Base-by-base conservation (phyloP, 2,888 invertebrate species). In the Epiblema foenella region DNA sequence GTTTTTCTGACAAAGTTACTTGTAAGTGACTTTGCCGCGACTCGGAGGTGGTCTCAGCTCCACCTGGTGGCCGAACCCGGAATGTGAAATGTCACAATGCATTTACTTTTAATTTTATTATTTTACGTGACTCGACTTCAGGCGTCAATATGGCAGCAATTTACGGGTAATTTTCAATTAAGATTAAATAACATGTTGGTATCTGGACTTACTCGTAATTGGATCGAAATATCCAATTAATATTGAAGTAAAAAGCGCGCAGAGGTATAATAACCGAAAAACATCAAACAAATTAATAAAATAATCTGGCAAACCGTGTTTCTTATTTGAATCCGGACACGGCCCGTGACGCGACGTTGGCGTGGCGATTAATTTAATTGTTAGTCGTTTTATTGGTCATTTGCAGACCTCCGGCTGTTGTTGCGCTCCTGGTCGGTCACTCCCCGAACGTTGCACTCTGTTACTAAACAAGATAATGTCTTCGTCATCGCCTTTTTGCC, bases 21-120 rank as follows among this genome's bases (percentile, higher is more conserved):
- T 86, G 88, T 89, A 89, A 88, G 89, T 92, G 87, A 92, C 91
- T 88, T 91, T 91, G 90, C 79, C 76, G 81, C 86, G 89, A 86
- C 71, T 72, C 74, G 81, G 78, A 80, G 90, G 90, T 90, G 91
- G 90, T 89, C 90, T 82, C 77, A 20, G 59, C 60, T 73, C 75
- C 86, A 84, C 83, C 85, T 84, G 84, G 85, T 84, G 79, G 76
- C 72, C 81, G 84, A 85, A 88, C 86, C 87, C 89, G 88, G 88
- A 88, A 87, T 87, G 83, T 86, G 77, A 87, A 90, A 89, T 89
- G 89, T 87, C 89, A 89, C 83, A 85, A 85, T 82, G 78, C 77
- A 78, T 66, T 65, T 54, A 60, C 59, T 57, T 64, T 52, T 64
- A 64, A 64, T 64, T 64, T 64, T 64, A 54, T 64, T 64, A 52